These are phyloP conservation scores for Melanotaenia nigrans DNA, from an alignment of 2,797 vertebrate species.

Conservation along the genomic window DNA sequence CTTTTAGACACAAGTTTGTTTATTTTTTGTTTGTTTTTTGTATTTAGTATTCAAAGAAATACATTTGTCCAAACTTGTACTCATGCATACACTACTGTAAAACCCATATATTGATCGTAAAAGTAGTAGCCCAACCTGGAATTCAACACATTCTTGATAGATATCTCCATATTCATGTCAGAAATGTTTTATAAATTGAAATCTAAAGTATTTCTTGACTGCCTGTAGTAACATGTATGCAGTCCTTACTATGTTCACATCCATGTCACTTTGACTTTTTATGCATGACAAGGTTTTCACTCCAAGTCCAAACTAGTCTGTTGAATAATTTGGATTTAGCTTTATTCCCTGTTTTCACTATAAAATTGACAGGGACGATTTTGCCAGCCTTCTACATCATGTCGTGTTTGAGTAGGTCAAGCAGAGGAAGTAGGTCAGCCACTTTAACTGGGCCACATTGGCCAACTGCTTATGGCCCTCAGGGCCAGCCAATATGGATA, in stretches of 20 bases:
- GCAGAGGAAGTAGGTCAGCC: conserved; percentile 73
- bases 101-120: not conserved
- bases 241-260: not conserved
- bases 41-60: not conserved
- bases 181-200: not conserved
- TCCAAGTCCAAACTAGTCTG: no score
- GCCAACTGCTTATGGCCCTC: conserved; percentile 45
- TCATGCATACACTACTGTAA: not conserved
- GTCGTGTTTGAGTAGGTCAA: conserved; percentile 62
- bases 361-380: conserved; percentile 20
- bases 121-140: not conserved
- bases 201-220: not conserved
- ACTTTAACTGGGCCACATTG: conserved; percentile 64
- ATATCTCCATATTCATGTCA: not conserved
- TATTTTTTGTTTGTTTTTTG: not conserved
- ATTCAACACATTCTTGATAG: not conserved
- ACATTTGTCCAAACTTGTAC: not conserved
- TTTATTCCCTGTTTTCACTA: no score
- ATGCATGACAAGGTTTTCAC: conserved; percentile 4
- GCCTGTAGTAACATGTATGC: not conserved
- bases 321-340: no score
- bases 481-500: conserved; percentile 33
- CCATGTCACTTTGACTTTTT: not conserved
- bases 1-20: not conserved
- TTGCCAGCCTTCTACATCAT: conserved; percentile 17